Conservation (phyloP, 2,888 invertebrate species). For the Meganola albula region DNA sequence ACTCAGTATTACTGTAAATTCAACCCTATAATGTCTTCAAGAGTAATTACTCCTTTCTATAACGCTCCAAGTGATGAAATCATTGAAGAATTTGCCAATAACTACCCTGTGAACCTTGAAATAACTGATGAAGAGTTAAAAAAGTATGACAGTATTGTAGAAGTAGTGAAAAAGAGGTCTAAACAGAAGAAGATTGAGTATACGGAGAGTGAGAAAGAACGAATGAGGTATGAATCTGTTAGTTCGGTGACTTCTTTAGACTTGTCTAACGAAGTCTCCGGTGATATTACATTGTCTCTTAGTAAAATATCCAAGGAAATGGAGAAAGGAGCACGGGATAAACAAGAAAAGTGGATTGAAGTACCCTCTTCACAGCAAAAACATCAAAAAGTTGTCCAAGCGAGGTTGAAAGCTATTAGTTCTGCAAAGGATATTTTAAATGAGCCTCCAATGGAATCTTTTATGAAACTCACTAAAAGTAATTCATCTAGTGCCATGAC, state of each 20-base stretch:
- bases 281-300: constrained; percentile 61
- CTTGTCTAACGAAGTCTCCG: constrained; percentile 52
- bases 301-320: constrained; percentile 48
- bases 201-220: constrained; percentile 64
- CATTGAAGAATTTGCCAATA: constrained; percentile 58
- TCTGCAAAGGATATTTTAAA: constrained; percentile 59
- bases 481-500: constrained; percentile 43
- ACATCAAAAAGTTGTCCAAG: constrained; percentile 69
- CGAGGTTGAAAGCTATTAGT: constrained; percentile 63
- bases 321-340: constrained; percentile 42
- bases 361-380: constrained; percentile 62
- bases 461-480: constrained; percentile 57
- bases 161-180: constrained; percentile 56
- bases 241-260: constrained; percentile 65
- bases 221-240: constrained; percentile 59
- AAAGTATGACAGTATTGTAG: constrained; percentile 56
- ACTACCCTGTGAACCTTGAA: constrained; percentile 63
- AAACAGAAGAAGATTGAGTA: constrained; percentile 67
- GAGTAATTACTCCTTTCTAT: constrained; percentile 83
- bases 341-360: constrained; percentile 67
- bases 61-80: constrained; percentile 79
- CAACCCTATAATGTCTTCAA: constrained; percentile 78
- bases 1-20: constrained; percentile 81
- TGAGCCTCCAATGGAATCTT: constrained; percentile 52
- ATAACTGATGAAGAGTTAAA: constrained; percentile 71